Conservation (phyloP, 2,888 invertebrate genomes). For the Agonum fuliginosum region DNA sequence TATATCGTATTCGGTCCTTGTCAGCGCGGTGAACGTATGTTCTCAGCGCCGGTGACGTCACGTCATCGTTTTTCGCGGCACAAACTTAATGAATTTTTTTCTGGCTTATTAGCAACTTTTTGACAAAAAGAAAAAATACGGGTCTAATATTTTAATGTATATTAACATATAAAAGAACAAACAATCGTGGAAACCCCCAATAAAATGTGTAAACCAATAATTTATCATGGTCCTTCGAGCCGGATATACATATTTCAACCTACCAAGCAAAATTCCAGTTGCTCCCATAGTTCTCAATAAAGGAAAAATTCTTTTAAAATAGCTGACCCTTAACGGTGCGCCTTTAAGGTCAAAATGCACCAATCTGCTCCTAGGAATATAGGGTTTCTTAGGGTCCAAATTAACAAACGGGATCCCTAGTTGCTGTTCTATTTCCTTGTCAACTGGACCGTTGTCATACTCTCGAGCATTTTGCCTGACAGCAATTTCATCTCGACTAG, state of each 20-base stretch:
- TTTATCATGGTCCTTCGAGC: too few relatives aligned
- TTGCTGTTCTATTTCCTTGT: conserved; percentile 69
- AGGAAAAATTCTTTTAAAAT: conserved; percentile 77
- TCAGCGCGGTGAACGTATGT: too few relatives aligned
- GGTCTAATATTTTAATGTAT: too few relatives aligned
- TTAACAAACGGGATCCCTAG: conserved; percentile 72
- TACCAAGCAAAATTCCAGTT: conserved; percentile 78
- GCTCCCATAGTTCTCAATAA: conserved; percentile 79
- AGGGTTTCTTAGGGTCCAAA: conserved; percentile 71
- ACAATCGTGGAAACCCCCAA: too few relatives aligned
- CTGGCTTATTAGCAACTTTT: too few relatives aligned
- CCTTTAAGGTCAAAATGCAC: conserved; percentile 88
- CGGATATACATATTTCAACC: conserved; percentile 15
- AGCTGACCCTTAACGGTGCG: conserved; percentile 81
- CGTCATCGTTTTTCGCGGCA: too few relatives aligned
- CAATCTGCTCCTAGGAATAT: conserved; percentile 75
- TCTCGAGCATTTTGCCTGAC: conserved; percentile 58
- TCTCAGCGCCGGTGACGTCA: too few relatives aligned
- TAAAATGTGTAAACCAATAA: too few relatives aligned
- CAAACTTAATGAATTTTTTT: too few relatives aligned
- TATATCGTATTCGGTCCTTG: too few relatives aligned
- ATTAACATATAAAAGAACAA: too few relatives aligned
- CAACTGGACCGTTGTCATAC: conserved; percentile 63
- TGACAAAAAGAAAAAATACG: too few relatives aligned
- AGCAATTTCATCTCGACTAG: conserved; percentile 70